A percentile compares a stretch with the other conserved stretches of the same genome.
Evolutionary conservation across 1,140 invertebrate genomes (phyloP).

Genomic region (Acromyrmex heyeri): DNA sequence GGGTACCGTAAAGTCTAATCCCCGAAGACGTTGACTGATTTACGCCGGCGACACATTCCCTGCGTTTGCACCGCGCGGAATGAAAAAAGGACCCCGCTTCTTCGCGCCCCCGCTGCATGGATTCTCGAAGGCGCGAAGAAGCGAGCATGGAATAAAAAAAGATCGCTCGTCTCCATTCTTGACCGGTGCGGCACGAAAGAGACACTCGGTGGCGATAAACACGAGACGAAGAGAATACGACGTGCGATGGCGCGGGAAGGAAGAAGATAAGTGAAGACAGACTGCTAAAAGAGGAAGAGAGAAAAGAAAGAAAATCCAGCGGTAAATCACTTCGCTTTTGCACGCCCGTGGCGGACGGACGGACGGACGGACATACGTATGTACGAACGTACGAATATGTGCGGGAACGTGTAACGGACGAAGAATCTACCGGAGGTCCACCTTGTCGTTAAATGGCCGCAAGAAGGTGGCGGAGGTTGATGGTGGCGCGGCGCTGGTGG

Average conservation of each 20-base stretch:
- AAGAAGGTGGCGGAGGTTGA: constrained; percentile 57
- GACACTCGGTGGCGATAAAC: constrained; percentile 29
- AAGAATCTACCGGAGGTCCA: constrained; percentile 73
- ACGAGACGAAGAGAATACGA: background rate
- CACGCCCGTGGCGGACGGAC: constrained; percentile 59
- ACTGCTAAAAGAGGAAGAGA: constrained; percentile 26
- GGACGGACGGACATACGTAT: constrained; percentile 57
- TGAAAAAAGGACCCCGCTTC: constrained; percentile 57
- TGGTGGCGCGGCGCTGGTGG: constrained; percentile 63
- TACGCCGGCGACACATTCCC: constrained; percentile 79
- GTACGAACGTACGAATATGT: constrained; percentile 56
- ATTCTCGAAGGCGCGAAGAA: constrained; percentile 60
- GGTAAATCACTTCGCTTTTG: constrained; percentile 82
- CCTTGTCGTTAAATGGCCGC: constrained; percentile 82
- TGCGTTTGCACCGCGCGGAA: constrained; percentile 36
- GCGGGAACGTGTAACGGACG: constrained; percentile 57
- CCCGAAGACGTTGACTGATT: constrained; percentile 82
- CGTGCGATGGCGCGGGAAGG: constrained; percentile 1
- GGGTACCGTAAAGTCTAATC: constrained; percentile 79
- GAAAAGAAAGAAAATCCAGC: constrained; percentile 76
- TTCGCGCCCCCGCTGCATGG: constrained; percentile 59
- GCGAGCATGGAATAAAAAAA: constrained; percentile 42
- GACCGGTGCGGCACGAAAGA: constrained; percentile 46
- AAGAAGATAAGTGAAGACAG: constrained; percentile 19
- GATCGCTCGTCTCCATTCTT: constrained; percentile 10